Base-by-base conservation (phyloP, 2,888 invertebrate genomes). In the Macropis europaea region DNA sequence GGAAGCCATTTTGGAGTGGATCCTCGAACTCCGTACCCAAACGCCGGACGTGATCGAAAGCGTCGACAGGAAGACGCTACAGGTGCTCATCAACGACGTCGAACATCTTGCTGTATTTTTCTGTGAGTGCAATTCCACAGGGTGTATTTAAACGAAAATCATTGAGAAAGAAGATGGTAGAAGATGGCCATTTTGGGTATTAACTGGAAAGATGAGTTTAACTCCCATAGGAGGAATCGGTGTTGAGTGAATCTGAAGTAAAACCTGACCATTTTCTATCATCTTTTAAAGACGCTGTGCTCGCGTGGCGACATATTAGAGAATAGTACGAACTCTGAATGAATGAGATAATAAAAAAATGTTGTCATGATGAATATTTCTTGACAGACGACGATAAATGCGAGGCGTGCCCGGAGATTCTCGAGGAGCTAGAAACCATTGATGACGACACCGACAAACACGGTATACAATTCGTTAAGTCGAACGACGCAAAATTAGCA, bases 21-120 rank as follows among this genome's bases (percentile, higher is more conserved):
- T 97, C n/a, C 91, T 97, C 67, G 95, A 96, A 17, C 92, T 97
- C 56, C 95, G 96, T 79, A 95, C 95, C 80, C 94, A 96, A 2
- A 94, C 95, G 54, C 96, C 96, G 15, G 97, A 97, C 90, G 94
- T 97, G 28, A 97, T 97, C 86, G 97, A 97, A 90, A 96, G 92
- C 83, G 97, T 97, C 28, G 97, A 97, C 87, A 94, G 97, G 74
- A 96, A 96, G 90, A 97, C 97, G 24, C 91, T 97, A 70, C 96
- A 97, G 90, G 95, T 96, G 84, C 92, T 97, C 22, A 96, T 97
- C 82, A 94, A 95, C 87, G 97, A 97, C 84, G 96, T 97, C 22
- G 97, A 97, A 88, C 97, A 97, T 90, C 93, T 97, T 70, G 97
- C 97, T 60, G 97, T 97, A 71, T 96, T 96, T 90, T 97, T 97